phyloP scores from a whole-genome alignment of 2,113 vertebrate species.

The Strix uralensis region DNA sequence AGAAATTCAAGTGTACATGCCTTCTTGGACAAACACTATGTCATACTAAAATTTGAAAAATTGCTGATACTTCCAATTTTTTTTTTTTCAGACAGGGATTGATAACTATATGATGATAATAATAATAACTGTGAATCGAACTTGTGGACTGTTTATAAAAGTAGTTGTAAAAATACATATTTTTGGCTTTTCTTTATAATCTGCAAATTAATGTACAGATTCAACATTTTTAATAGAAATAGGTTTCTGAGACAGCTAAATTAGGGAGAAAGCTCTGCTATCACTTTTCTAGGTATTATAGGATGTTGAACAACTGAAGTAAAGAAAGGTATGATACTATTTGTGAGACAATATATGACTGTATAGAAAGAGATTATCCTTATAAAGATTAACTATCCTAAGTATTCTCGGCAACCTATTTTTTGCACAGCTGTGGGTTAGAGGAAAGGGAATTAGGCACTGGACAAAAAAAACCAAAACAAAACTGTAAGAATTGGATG shows the following conservation, averaged over 20 bases:
- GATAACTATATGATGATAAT: neutral
- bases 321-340: neutral
- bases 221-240: neutral
- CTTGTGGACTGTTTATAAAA: neutral
- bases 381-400: neutral
- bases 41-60: neutral
- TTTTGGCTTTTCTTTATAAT: neutral
- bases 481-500: neutral
- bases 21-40: neutral
- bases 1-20: neutral
- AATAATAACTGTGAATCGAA: neutral
- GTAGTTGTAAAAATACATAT: neutral
- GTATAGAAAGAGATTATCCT: neutral
- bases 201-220: neutral
- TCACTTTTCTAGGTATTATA: neutral
- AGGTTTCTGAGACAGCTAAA: neutral
- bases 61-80: neutral
- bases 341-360: neutral
- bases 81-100: neutral
- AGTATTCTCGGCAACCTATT: neutral
- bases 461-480: neutral
- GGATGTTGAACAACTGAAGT: neutral
- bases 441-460: neutral
- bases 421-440: neutral
- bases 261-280: neutral